Evolutionary conservation across 2,888 invertebrate genomes (phyloP).

Genomic region (Chrysodeixis includens): DNA sequence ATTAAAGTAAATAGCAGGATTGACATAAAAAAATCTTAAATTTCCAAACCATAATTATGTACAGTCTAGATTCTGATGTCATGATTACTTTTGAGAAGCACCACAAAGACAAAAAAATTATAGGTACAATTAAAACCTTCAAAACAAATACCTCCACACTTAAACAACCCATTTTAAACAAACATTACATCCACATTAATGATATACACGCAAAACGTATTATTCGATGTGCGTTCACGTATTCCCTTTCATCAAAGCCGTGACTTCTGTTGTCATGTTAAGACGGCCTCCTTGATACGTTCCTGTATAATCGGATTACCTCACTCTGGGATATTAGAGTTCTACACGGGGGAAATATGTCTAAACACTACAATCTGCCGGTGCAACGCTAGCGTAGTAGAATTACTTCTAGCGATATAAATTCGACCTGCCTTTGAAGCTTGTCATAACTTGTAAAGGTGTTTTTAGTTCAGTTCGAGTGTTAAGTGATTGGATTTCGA

Average conservation of each 20-base stretch:
- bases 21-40: too few species aligned
- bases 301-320: conserved; percentile 80
- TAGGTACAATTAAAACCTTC: too few species aligned
- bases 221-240: conserved; percentile 29
- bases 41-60: too few species aligned
- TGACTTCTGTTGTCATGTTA: conserved; percentile 57
- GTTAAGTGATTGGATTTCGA: neutral
- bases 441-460: conserved; percentile 6
- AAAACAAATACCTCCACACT: too few species aligned
- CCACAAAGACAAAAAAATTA: too few species aligned
- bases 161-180: neutral
- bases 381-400: conserved; percentile 20
- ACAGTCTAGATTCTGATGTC: too few species aligned
- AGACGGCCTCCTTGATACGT: conserved; percentile 58
- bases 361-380: conserved; percentile 72
- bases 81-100: too few species aligned
- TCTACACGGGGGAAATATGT: conserved; percentile 82
- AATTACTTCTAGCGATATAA: conserved; percentile 30
- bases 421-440: conserved; percentile 28
- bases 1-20: too few species aligned
- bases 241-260: conserved; percentile 35
- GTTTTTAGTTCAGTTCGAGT: neutral
- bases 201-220: conserved; percentile 11
- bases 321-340: conserved; percentile 74
- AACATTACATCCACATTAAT: neutral